Base-by-base conservation (phyloP, 2,888 invertebrate genomes). In the Orchestes rusci region DNA sequence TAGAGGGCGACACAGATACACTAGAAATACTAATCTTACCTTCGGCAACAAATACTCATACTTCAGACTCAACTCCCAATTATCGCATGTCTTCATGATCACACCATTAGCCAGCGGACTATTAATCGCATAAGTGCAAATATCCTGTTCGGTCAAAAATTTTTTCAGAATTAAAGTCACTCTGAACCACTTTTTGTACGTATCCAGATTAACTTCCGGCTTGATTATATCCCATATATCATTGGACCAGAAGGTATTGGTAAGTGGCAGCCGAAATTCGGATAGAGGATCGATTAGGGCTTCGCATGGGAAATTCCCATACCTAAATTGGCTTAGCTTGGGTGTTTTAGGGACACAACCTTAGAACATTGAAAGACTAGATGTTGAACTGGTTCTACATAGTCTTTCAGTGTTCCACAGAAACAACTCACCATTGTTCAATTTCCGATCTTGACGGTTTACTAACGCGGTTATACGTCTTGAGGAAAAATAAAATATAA, bases 91-190 rank as follows among this genome's bases (percentile, higher is more conserved):
- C 8, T 13, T n/a, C 17, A 16, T 13, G 8, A 20, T 15, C 15
- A 12, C 5, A 2, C 16, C 18, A 8, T n/a, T 33, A 4, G 39
- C 16, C 8, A 48, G 18, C 4, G 34, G 32, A 37, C 43, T 45
- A 13, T 70, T 71, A 15, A 75, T 67, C 8, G 71, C 71, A 34
- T 70, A 64, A 2, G 66, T 63, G 49, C 75, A 75, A 53, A 76
- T 69, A 27, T 70, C 62, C 48, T 72, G 65, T 17, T 61, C 60
- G 29, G 67, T 68, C 30, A 74, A 56, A 50, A 66, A 61, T 3
- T 53, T 48, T 5, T 56, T 43, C 16, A 72, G 54, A 10, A 67
- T 55, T 13, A 63, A 57, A 10, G 68, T 62, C 8, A 69, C 64
- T 17, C 62, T 54, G 51, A 74, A 67, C 76, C 76, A 76, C 44